Percentiles rank a stretch among this genome's conserved stretches.
Conservation (phyloP, 2,888 invertebrate genomes). For the Andricus curvator region DNA sequence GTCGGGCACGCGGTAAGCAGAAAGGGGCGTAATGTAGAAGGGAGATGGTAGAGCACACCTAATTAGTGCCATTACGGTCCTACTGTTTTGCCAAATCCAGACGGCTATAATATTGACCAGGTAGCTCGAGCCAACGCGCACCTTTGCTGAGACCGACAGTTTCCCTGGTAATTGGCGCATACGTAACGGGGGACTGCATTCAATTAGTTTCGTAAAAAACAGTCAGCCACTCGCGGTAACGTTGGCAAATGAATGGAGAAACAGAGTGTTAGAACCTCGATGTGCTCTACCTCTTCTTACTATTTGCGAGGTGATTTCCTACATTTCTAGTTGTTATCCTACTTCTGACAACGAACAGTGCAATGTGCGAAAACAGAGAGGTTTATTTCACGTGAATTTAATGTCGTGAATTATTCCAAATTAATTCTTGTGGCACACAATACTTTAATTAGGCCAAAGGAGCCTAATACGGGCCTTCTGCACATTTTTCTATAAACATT, state of each 20-base stretch:
- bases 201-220: conserved; percentile 72
- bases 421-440: too few relatives aligned
- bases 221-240: conserved; percentile 64
- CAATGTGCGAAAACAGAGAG: neutral
- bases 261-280: neutral
- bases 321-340: neutral
- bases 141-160: conserved; percentile 60
- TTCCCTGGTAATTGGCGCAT: conserved; percentile 67
- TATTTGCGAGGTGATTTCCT: neutral
- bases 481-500: too few relatives aligned
- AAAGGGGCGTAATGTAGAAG: conserved; percentile 27
- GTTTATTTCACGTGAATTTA: neutral
- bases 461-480: too few relatives aligned
- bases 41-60: conserved; percentile 37
- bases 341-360: neutral
- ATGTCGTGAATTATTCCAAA: neutral
- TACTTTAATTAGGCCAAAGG: too few relatives aligned
- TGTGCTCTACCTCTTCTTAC: neutral
- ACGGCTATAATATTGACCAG: conserved; percentile 69
- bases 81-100: conserved; percentile 69
- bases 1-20: conserved; percentile 25
- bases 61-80: conserved; percentile 70
- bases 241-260: conserved; percentile 66
- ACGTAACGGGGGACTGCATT: conserved; percentile 66
- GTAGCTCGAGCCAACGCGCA: conserved; percentile 38